Evolutionary conservation across 1,140 invertebrate species (phyloP), one percentile per base, ranked within the genome.

Genomic region (Centruroides vittatus): DNA sequence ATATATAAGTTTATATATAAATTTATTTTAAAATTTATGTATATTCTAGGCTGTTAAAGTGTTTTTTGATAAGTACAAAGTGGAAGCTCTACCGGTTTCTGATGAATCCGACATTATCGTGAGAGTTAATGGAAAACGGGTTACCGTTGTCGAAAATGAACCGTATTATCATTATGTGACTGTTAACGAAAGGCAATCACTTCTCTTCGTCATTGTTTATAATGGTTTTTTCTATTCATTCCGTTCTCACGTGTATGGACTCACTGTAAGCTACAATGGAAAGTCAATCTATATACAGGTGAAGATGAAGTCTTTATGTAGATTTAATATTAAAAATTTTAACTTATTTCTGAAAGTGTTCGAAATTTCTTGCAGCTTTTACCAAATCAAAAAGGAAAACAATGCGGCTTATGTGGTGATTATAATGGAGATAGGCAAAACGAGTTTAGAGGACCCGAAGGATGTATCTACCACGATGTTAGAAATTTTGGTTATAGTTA

Each of bases 331-430:
- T 34, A n/a, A 8, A 46, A 49, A n/a, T 8, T 34, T 57, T 11
- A 57, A n/a, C 8, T 8, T 49, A 46, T 46, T 13, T n/a, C 10
- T 47, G 10, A 46, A 56, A 13, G n/a, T 56, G 6, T 11, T 56
- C 55, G 55, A 47, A 56, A 36, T 23, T 56, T 47, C 35, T 47
- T 35, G 12, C n/a, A n/a, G 35, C 5, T 47, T 23, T 47, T 3
- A 13, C 35, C n/a, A 23, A 5, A 57, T 6, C 67, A 67, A 57
- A 49, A 60, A 7, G 55, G 58, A 13, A 59, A 66, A 35, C 49
- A 55, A n/a, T 65, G 65, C 52, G 67, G 67, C 48, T 35, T 68
- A 5, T 68, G 67, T 47, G 67, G 67, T 6, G 57, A 68, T 47
- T 65, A 56, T 58, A 67, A 68, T 57, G 63, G 65, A 9, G 60